Conservation (phyloP, 2,797 vertebrate species). For the Hipposideros larvatus region DNA sequence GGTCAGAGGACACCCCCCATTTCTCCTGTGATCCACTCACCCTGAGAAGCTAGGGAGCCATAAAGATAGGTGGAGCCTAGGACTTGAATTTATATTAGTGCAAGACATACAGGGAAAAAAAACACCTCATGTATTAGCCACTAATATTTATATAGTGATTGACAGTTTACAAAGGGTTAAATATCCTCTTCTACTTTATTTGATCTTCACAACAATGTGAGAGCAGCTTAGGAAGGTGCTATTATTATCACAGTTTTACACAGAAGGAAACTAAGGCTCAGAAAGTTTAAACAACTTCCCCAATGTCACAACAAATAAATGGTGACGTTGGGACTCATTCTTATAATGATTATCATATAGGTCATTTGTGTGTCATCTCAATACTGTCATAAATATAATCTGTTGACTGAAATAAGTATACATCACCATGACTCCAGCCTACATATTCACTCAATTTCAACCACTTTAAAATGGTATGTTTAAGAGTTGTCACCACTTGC, state of each 20-base stretch:
- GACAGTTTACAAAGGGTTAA: neutral
- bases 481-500: slow-evolving; percentile 33
- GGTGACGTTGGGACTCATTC: neutral
- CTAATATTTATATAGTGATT: neutral
- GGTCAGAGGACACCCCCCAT: neutral
- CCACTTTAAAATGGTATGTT: neutral
- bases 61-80: neutral
- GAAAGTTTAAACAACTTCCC: slow-evolving; percentile 41
- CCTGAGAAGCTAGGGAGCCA: neutral
- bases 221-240: slow-evolving; percentile 26
- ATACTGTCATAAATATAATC: neutral
- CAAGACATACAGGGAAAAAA: neutral
- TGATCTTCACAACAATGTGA: slow-evolving; percentile 10
- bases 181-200: neutral
- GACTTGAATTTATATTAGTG: neutral
- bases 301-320: slow-evolving; percentile 18
- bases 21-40: neutral
- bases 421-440: neutral
- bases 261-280: slow-evolving; percentile 48
- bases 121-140: neutral
- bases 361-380: neutral
- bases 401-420: neutral
- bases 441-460: slow-evolving; percentile 38
- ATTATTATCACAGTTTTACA: slow-evolving; percentile 50
- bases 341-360: neutral